phyloP scores from a whole-genome alignment of 2,888 invertebrate species.

The Stenodema calcarata region DNA sequence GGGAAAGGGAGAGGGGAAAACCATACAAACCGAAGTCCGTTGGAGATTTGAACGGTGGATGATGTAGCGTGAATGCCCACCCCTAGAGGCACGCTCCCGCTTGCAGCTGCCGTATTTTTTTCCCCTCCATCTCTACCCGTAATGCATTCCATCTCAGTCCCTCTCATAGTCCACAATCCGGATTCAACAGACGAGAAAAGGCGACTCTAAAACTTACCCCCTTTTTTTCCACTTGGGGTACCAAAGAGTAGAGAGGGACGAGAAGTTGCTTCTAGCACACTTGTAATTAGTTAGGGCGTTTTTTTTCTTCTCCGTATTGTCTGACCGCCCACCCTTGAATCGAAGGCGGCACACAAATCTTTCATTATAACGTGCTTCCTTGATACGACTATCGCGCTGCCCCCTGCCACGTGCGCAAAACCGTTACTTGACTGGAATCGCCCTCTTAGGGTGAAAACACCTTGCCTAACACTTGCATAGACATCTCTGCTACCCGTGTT shows the following conservation, averaged over 20 bases:
- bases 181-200: background rate
- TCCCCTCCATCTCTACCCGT: background rate
- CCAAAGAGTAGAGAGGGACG: background rate
- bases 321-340: background rate
- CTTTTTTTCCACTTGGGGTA: background rate
- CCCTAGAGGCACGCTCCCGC: conserved; percentile 10
- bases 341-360: conserved; percentile 12
- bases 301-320: background rate
- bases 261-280: background rate
- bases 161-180: background rate
- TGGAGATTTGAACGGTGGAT: conserved; percentile 24
- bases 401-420: conserved; percentile 15
- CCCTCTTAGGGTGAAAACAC: background rate
- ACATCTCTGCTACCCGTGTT: too few species aligned
- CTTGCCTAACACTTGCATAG: background rate
- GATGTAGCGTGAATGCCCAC: background rate
- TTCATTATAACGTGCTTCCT: conserved; percentile 7
- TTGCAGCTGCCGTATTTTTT: conserved; percentile 12
- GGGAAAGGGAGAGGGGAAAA: background rate
- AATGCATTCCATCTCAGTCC: background rate
- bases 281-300: background rate
- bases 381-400: background rate
- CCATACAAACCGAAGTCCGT: conserved; percentile 6
- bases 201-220: background rate
- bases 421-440: background rate